These are phyloP conservation scores for Pao palembangensis DNA, from an alignment of 2,113 vertebrate genomes.

Conservation along the genomic window DNA sequence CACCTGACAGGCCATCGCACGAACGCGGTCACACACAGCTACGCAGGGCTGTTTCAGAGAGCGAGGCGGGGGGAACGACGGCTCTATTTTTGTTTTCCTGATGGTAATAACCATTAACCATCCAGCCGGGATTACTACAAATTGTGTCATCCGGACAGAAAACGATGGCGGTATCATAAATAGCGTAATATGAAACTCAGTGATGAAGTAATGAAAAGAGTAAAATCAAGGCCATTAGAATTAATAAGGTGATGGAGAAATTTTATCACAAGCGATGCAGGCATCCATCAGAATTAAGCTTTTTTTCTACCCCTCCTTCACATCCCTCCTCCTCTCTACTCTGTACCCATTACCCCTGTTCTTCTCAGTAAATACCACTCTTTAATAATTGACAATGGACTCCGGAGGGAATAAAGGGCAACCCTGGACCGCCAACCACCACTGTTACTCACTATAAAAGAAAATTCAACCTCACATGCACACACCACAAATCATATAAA, in stretches of 20 bases:
- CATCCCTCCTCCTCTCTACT: constrained; percentile 1
- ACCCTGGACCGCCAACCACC: constrained; percentile 50
- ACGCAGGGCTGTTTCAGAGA: constrained; percentile 15
- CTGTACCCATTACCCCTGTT: constrained; percentile 21
- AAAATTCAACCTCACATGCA: constrained; percentile 32
- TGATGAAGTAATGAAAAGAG: constrained; percentile 49
- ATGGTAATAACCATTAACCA: constrained; percentile 52
- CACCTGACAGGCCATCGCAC: constrained; percentile 50
- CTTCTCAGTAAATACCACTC: constrained; percentile 61
- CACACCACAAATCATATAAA: constrained; percentile 21
- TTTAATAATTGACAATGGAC: constrained; percentile 67
- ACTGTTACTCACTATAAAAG: constrained; percentile 47
- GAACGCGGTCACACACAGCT: constrained; percentile 3
- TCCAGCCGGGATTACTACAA: constrained; percentile 50
- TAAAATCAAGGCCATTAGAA: constrained; percentile 53
- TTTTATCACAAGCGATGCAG: constrained; percentile 29
- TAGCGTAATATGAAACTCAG: constrained; percentile 10
- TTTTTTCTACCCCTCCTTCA: constrained; percentile 4
- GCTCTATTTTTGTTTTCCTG: constrained; percentile 43
- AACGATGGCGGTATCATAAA: constrained; percentile 39
- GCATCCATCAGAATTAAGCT: constrained; percentile 40
- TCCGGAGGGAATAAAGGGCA: constrained; percentile 59
- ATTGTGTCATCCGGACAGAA: constrained; percentile 46
- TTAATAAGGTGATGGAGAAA: constrained; percentile 53
- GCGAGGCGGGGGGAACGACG: background rate